Base-by-base conservation (phyloP, 2,113 vertebrate species). In the Charadrius vociferus region DNA sequence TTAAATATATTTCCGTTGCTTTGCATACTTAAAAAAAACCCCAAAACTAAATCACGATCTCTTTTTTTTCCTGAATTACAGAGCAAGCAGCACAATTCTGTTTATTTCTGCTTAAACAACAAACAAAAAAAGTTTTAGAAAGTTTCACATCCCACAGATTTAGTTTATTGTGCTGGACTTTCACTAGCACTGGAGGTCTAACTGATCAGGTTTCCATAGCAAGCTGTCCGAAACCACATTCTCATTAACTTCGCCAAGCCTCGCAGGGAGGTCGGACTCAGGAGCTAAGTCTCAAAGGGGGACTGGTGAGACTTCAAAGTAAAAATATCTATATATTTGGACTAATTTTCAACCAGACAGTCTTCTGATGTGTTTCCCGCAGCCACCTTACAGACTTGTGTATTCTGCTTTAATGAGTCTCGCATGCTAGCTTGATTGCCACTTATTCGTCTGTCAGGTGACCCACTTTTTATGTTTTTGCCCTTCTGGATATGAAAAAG, bases 341-440 rank as follows among this genome's bases (percentile, higher is more conserved):
- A 85, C 72, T 91, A 17, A 81, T 71, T 86, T 93, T 81, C 90
- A 86, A 45, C 37, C 65, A 93, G 43, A 27, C 17, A 58, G 77
- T n/a, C 55, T 88, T 95, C 88, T 74, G 81, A 86, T 90, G 71
- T 20, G 41, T 43, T 74, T 97, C 63, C 80, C 55, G 37, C 29
- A 94, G 82, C 72, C 90, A 92, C 50, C 47, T 58, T 55, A 90
- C 41, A 67, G 70, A 79, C 67, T 37, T 34, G 49, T 3, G 7
- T 39, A 47, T 71, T 93, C 79, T 84, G 80, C 75, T 63, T 45
- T 84, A 83, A 93, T 52, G 37, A 90, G 56, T 34, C 77, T 86
- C 90, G 63, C 5, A 53, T 23, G 59, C 18, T 22, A 72, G 27
- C 39, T 53, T 73, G 71, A 87, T 17, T 66, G 72, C 37, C 72